Base-by-base conservation (phyloP, 2,888 invertebrate genomes). In the Globia sparganii region DNA sequence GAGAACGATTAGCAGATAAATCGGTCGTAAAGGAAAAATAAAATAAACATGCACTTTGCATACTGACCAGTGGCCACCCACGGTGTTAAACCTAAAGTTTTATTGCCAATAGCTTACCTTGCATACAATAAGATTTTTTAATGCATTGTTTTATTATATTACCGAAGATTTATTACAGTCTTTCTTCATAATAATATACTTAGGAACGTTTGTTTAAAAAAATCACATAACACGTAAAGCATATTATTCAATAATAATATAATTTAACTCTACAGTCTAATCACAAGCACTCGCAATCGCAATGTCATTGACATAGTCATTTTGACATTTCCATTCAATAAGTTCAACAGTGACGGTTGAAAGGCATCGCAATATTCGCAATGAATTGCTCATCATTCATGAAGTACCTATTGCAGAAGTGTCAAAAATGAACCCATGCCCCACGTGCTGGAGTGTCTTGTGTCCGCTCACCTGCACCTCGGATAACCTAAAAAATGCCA, bases 61-160 rank as follows among this genome's bases (percentile, higher is more conserved):
- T 73, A 76, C 40, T 40, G 59, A 31, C 81, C 85, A 75, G 34
- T 46, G 64, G 37, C 81, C 85, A 74, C 81, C 81, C 78, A 73
- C 65, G 31, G 72, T 62, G 75, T 56, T 6, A 67, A 49, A 49
- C 69, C 56, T 77, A 5, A 58, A 46, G 56, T 72, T 69, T 81
- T 81, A 58, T 72, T 72, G 56, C 25, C 53, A 28, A 37, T 53
- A 77, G n/a, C 34, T 56, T 56, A 77, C 31, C 37, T 68, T 43
- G 4, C 40, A 43, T 15, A 59, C 64, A 64, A 58, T 49, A 31
- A 15, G 1, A 62, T 71, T 31, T 21, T 75, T 74, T 13, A 11
- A 49, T 31, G 28, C n/a, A 56, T 62, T 78, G 37, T 71, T 71
- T 62, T 61, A 34, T 70, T 53, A n/a, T 49, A n/a, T 21, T 40